Evolutionary conservation across 2,797 vertebrate genomes (phyloP).

Genomic region (Morelia viridis): DNA sequence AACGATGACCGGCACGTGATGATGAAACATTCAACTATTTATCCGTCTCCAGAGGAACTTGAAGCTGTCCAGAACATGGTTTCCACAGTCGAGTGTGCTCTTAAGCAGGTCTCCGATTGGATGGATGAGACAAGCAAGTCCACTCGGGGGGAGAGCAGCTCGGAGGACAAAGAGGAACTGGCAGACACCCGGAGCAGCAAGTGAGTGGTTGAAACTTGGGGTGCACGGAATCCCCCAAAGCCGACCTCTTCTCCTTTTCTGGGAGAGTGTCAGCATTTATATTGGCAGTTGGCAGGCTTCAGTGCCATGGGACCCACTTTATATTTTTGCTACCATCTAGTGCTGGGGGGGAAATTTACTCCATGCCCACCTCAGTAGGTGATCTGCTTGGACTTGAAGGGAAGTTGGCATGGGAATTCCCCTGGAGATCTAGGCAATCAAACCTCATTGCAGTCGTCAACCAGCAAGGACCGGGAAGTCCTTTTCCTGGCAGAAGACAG

Average conservation of each 20-base stretch:
- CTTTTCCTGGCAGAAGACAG: background rate
- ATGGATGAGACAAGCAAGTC: constrained; percentile 84
- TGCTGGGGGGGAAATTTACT: background rate
- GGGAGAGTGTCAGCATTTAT: background rate
- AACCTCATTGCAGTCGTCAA: too few relatives aligned
- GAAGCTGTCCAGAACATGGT: constrained; percentile 98
- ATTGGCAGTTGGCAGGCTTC: background rate
- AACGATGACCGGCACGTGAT: constrained; percentile 99
- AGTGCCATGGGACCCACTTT: background rate
- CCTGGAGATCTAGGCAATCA: background rate
- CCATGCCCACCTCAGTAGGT: background rate
- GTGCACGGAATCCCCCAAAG: constrained; percentile 17
- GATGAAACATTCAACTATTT: constrained; percentile 98
- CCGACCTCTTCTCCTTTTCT: background rate
- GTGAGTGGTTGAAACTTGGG: constrained; percentile 73
- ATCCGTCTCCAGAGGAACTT: constrained; percentile 94
- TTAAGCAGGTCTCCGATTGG: constrained; percentile 98
- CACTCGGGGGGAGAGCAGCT: constrained; percentile 66
- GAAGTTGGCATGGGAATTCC: background rate
- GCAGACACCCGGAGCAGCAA: constrained; percentile 69
- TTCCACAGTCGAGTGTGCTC: constrained; percentile 94
- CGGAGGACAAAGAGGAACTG: constrained; percentile 75
- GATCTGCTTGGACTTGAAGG: background rate
- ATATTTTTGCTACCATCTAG: background rate
- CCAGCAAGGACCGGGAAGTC: too few relatives aligned